Percentiles rank a stretch among this genome's conserved stretches.
These are phyloP conservation scores for Lasius fuliginosus DNA, from an alignment of 2,888 invertebrate species.

Conservation along the genomic window DNA sequence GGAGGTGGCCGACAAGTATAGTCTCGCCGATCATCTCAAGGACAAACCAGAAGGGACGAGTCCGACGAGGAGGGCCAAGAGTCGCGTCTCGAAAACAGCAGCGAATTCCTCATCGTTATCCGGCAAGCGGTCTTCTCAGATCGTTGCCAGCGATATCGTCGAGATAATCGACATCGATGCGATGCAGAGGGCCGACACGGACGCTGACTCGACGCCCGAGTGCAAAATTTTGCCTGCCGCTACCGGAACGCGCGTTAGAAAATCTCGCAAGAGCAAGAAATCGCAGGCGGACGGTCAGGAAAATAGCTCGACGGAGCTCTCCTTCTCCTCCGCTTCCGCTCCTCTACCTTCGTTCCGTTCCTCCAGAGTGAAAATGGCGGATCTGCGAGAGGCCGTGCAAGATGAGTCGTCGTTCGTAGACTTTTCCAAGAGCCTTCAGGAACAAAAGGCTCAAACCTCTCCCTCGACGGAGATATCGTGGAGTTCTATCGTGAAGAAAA, in stretches of 20 bases:
- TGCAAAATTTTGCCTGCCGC: constrained; percentile 76
- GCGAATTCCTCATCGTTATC: constrained; percentile 16
- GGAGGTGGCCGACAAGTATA: constrained; percentile 66
- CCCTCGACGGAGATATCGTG: constrained; percentile 63
- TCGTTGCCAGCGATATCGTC: constrained; percentile 67
- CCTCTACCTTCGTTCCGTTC: constrained; percentile 14
- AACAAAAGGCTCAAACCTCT: not conserved
- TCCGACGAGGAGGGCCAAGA: constrained; percentile 57
- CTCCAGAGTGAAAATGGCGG: constrained; percentile 57
- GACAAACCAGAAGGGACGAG: constrained; percentile 51
- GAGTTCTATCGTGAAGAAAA: constrained; percentile 76
- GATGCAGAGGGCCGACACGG: constrained; percentile 78
- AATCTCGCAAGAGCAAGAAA: constrained; percentile 74
- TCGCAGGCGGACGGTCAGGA: constrained; percentile 62
- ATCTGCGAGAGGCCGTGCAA: constrained; percentile 36
- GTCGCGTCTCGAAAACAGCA: constrained; percentile 31
- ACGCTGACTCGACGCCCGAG: constrained; percentile 69
- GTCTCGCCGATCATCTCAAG: constrained; percentile 52
- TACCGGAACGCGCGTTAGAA: constrained; percentile 68
- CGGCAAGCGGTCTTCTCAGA: constrained; percentile 37
- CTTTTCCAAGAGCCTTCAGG: not conserved
- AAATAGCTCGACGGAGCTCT: constrained; percentile 3
- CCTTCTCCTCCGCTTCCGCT: not conserved
- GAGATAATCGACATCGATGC: constrained; percentile 83
- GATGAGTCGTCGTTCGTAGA: not conserved